Evolutionary conservation across 2,797 vertebrate species (phyloP).

Genomic region (Nyctibius grandis): DNA sequence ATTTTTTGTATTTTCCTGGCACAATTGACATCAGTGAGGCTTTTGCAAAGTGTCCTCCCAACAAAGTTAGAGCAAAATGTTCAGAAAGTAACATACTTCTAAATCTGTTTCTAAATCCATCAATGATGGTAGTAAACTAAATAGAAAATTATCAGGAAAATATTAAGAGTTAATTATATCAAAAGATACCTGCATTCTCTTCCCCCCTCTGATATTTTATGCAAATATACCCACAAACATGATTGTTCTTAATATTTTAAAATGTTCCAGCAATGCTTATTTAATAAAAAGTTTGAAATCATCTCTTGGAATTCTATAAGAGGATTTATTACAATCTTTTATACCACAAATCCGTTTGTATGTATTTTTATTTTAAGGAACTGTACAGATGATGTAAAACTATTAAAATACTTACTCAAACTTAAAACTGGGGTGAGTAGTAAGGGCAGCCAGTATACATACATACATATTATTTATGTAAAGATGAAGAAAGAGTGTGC

Average conservation of each 20-base stretch:
- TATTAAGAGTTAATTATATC: not conserved
- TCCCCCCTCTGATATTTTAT: not conserved
- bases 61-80: not conserved
- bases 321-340: not conserved
- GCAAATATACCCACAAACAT: not conserved
- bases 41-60: constrained; percentile 7
- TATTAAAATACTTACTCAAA: not conserved
- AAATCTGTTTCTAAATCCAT: not conserved
- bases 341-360: not conserved
- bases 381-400: not conserved
- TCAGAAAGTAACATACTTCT: not conserved
- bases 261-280: not conserved
- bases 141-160: not conserved
- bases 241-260: not conserved
- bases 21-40: not conserved
- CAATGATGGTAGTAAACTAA: not conserved
- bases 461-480: too few relatives aligned
- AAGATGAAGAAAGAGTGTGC: not conserved
- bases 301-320: not conserved
- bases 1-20: not conserved
- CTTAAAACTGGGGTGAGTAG: not conserved
- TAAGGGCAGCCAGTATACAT: not conserved
- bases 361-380: not conserved
- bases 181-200: not conserved
- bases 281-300: not conserved